These are phyloP conservation scores for Paguma larvata DNA, from an alignment of 2,797 vertebrate genomes.

Conservation along the genomic window DNA sequence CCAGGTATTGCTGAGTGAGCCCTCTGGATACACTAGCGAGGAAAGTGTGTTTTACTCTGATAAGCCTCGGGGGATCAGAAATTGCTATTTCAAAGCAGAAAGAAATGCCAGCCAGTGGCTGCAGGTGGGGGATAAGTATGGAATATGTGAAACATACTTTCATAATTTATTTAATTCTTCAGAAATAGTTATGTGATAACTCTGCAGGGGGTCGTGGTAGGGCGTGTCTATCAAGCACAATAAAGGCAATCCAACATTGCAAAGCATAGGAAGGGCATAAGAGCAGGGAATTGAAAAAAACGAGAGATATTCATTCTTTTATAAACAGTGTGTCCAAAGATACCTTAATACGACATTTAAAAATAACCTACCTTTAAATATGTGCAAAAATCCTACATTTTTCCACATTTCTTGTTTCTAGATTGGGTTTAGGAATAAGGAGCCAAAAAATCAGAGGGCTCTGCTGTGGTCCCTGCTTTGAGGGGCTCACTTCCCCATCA, in stretches of 20 bases:
- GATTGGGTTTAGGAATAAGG: neutral
- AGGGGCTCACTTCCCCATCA: neutral
- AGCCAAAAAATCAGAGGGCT: neutral
- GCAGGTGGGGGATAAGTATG: constrained; percentile 4
- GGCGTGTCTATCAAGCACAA: neutral
- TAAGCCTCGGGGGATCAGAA: constrained; percentile 57
- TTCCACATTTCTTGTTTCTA: neutral
- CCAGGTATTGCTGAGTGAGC: constrained; percentile 12
- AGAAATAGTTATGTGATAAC: constrained; percentile 33
- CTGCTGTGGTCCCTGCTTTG: neutral
- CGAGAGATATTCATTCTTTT: neutral
- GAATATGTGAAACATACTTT: constrained; percentile 29
- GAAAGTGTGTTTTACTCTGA: constrained; percentile 65
- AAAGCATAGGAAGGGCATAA: neutral
- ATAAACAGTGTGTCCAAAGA: neutral
- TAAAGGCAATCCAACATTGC: neutral
- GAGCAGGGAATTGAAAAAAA: neutral
- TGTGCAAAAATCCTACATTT: neutral
- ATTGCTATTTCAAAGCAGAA: constrained; percentile 69
- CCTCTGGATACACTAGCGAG: constrained; percentile 14
- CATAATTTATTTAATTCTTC: constrained; percentile 44
- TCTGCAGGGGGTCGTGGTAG: neutral
- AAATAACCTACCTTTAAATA: constrained; percentile 26
- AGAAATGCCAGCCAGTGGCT: constrained; percentile 29
- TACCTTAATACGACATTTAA: neutral